phyloP scores from a whole-genome alignment of 1,140 invertebrate genomes.

The Microplitis demolitor region DNA sequence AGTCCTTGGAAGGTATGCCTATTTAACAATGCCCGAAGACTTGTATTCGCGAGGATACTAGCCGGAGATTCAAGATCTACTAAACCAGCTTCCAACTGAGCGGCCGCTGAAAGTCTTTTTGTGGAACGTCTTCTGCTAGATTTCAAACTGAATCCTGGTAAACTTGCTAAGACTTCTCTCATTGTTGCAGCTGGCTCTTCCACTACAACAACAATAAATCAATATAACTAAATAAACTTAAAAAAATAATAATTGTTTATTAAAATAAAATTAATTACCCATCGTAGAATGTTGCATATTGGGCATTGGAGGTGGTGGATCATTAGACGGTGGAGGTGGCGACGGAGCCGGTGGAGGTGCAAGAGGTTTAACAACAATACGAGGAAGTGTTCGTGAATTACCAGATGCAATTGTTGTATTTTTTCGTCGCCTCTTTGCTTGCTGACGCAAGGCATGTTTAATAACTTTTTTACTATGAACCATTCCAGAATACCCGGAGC shows the following conservation, averaged over 20 bases:
- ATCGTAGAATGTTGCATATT: constrained; percentile 48
- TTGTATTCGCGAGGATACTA: constrained; percentile 91
- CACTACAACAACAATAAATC: constrained; percentile 34
- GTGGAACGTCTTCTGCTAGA: constrained; percentile 76
- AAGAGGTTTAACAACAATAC: constrained; percentile 74
- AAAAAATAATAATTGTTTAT: background rate
- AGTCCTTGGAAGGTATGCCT: constrained; percentile 89
- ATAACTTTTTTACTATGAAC: constrained; percentile 68
- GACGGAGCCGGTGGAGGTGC: constrained; percentile 65
- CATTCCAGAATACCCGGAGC: constrained; percentile 54
- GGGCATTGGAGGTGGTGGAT: constrained; percentile 46
- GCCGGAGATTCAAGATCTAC: constrained; percentile 97
- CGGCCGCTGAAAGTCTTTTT: constrained; percentile 85
- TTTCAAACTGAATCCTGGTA: constrained; percentile 87
- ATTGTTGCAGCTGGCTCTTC: constrained; percentile 69
- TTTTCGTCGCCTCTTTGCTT: constrained; percentile 78
- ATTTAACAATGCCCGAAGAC: constrained; percentile 84
- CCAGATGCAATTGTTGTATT: constrained; percentile 76
- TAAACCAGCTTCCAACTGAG: constrained; percentile 90
- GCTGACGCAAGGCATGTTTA: constrained; percentile 76
- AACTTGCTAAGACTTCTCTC: constrained; percentile 85
- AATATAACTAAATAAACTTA: background rate
- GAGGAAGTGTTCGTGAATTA: constrained; percentile 69
- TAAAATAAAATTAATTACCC: constrained; percentile 35
- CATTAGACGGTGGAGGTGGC: constrained; percentile 35